phyloP scores from a whole-genome alignment of 37 sponge, comb jelly and placozoan species.

The Beroe ovata region DNA sequence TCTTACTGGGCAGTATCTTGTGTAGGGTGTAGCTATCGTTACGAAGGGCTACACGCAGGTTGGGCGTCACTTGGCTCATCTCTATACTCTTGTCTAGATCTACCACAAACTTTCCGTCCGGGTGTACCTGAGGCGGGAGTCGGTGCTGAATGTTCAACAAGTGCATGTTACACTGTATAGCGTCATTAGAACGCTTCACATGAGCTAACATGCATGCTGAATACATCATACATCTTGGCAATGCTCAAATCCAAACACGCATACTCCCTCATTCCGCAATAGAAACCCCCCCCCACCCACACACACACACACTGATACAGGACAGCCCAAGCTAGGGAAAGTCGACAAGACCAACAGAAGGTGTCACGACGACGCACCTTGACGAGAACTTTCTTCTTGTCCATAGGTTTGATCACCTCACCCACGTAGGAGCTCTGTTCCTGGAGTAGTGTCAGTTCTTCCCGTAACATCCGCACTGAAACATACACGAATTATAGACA shows the following conservation, averaged over 20 bases:
- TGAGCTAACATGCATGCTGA: too few species aligned
- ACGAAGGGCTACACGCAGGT: slow-evolving; percentile 86
- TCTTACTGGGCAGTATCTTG: slow-evolving; percentile 97
- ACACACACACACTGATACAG: too few species aligned
- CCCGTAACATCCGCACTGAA: slow-evolving; percentile 86
- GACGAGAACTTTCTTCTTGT: slow-evolving; percentile 97
- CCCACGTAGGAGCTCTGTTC: slow-evolving; percentile 97
- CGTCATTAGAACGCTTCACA: too few species aligned
- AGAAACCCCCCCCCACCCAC: too few species aligned
- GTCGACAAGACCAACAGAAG: too few species aligned
- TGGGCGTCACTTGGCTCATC: slow-evolving; percentile 78
- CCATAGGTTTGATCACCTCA: slow-evolving; percentile 96
- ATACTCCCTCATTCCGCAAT: too few species aligned
- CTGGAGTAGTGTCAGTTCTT: slow-evolving; percentile 91
- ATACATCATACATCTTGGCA: neutral
- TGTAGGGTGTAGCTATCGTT: slow-evolving; percentile 96
- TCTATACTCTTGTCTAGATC: slow-evolving; percentile 91
- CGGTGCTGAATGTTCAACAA: too few species aligned
- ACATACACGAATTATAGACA: too few species aligned
- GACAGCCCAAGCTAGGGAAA: too few species aligned
- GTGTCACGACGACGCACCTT: slow-evolving; percentile 88
- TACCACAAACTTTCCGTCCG: slow-evolving; percentile 99
- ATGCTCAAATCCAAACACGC: too few species aligned
- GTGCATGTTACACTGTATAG: too few species aligned
- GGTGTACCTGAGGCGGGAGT: slow-evolving; percentile 77